Evolutionary conservation across 1,140 invertebrate genomes (phyloP).

Genomic region (Ostrea edulis): DNA sequence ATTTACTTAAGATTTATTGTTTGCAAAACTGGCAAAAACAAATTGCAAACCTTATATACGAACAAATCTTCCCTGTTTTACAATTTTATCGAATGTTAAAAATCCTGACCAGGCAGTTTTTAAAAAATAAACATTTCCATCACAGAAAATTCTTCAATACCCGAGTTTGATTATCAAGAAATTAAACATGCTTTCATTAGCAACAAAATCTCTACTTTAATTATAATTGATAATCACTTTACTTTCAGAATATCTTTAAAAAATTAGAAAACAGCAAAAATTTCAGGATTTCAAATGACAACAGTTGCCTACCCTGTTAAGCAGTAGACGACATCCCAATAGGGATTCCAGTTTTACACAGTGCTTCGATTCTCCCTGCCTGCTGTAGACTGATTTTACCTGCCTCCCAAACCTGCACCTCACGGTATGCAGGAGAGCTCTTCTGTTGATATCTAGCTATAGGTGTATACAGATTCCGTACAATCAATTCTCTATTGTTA

Average conservation of each 20-base stretch:
- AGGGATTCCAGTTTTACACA: not conserved
- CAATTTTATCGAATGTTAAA: too few species aligned
- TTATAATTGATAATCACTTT: too few species aligned
- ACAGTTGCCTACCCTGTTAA: slow-evolving; percentile 8
- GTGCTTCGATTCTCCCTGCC: not conserved
- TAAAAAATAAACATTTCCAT: too few species aligned
- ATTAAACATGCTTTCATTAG: too few species aligned
- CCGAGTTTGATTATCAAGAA: too few species aligned
- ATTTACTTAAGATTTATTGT: too few species aligned
- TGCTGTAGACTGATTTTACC: not conserved
- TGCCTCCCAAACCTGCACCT: not conserved
- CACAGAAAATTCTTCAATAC: too few species aligned
- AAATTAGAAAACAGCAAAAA: not conserved
- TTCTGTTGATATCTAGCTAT: not conserved
- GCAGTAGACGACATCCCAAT: not conserved
- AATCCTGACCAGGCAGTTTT: too few species aligned
- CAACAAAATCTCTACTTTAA: too few species aligned
- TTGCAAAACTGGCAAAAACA: too few species aligned
- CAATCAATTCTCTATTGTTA: slow-evolving; percentile 32
- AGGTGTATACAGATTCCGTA: not conserved
- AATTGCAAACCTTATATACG: too few species aligned
- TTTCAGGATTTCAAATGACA: not conserved
- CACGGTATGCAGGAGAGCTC: not conserved
- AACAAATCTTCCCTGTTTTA: too few species aligned
- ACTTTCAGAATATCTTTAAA: not conserved